phyloP scores from a whole-genome alignment of 2,113 vertebrate genomes.

The Steatornis caripensis region DNA sequence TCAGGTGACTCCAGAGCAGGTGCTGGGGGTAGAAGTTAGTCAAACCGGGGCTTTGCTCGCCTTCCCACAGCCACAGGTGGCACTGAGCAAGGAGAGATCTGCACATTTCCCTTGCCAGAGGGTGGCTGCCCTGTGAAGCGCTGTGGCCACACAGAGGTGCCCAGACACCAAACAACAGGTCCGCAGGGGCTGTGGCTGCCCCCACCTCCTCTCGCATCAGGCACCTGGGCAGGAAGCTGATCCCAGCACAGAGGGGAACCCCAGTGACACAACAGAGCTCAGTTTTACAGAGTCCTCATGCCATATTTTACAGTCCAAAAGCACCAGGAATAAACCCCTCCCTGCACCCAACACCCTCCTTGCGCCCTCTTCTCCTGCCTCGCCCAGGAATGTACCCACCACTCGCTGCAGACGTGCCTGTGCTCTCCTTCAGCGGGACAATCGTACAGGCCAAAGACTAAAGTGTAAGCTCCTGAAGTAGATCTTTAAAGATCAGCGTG shows the following conservation, averaged over 20 bases:
- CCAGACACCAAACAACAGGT: accelerated
- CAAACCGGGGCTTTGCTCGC: neutral
- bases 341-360: neutral
- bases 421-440: accelerated
- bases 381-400: neutral
- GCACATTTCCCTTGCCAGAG: accelerated
- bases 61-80: neutral
- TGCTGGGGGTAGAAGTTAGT: neutral
- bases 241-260: neutral
- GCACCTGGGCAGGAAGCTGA: neutral
- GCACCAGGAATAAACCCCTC: neutral
- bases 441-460: accelerated
- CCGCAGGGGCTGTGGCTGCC: too few relatives aligned
- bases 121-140: neutral
- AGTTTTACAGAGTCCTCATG: neutral
- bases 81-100: neutral
- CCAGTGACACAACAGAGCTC: neutral
- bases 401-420: neutral
- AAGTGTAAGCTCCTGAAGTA: neutral
- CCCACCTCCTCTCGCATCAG: neutral
- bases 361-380: neutral
- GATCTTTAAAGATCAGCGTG: neutral
- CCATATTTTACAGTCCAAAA: neutral
- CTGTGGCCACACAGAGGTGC: accelerated
- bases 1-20: neutral